These are phyloP conservation scores for Numenius phaeopus DNA, from an alignment of 2,797 vertebrate species.

Conservation along the genomic window DNA sequence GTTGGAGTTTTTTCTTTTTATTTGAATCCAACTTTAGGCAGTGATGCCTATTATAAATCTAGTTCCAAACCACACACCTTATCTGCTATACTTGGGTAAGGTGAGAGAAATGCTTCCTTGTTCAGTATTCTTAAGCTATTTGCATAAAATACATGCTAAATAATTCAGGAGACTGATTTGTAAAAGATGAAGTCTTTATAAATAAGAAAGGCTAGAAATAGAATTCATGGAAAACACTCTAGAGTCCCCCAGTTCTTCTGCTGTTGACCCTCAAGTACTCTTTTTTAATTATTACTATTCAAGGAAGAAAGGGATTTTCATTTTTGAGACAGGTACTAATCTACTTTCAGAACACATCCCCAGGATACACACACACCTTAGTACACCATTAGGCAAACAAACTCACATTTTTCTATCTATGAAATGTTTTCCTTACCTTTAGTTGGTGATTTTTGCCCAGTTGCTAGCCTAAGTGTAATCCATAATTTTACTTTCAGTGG, in stretches of 20 bases:
- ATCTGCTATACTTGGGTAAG: neutral
- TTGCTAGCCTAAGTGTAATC: neutral
- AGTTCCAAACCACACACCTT: neutral
- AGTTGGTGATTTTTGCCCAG: neutral
- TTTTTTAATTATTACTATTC: neutral
- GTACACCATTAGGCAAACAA: neutral
- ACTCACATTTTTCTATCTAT: neutral
- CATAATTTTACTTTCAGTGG: neutral
- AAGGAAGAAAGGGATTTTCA: neutral
- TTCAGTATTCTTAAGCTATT: neutral
- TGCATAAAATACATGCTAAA: conserved; percentile 29
- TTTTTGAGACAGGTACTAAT: neutral
- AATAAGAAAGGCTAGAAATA: neutral
- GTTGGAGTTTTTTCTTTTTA: neutral
- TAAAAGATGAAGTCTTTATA: neutral
- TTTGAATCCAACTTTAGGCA: neutral
- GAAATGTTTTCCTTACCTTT: neutral
- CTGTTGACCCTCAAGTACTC: neutral
- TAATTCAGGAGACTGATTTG: conserved; percentile 17
- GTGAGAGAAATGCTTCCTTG: neutral
- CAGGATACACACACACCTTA: neutral
- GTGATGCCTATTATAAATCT: neutral
- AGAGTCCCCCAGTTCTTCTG: neutral
- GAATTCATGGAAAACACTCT: neutral
- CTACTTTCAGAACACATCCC: neutral